Evolutionary conservation across 2,888 invertebrate species (phyloP).

Genomic region (Lysandra bellargus): DNA sequence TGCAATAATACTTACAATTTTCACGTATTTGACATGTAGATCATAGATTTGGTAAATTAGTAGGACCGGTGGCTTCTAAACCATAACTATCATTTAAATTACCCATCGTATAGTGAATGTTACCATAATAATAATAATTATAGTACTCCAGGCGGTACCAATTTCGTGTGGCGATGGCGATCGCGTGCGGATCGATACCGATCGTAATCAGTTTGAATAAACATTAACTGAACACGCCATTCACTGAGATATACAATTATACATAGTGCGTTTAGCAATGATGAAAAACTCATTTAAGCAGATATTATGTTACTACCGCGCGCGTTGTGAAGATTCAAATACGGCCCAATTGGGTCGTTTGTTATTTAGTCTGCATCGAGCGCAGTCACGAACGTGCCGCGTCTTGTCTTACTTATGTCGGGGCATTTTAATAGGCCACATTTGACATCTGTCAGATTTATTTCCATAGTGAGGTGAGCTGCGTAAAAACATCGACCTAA

Average conservation of each 20-base stretch:
- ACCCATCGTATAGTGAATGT: neutral
- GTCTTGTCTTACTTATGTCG: too few species aligned
- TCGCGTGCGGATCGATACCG: constrained; percentile 5
- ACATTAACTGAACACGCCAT: constrained; percentile 14
- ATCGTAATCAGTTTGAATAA: constrained; percentile 11
- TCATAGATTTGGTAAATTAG: neutral
- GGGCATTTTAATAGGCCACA: too few species aligned
- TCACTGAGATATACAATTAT: neutral
- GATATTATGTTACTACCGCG: too few species aligned
- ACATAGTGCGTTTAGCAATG: too few species aligned
- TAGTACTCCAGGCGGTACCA: neutral
- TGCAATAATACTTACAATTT: neutral
- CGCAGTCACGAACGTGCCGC: too few species aligned
- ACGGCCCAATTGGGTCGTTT: too few species aligned
- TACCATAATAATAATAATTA: neutral
- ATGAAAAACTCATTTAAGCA: too few species aligned
- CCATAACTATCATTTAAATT: neutral
- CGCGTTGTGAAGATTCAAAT: too few species aligned
- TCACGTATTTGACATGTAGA: neutral
- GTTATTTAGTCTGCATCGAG: too few species aligned
- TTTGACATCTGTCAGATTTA: too few species aligned
- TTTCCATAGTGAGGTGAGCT: too few species aligned
- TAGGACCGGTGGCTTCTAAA: neutral
- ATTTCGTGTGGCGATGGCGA: constrained; percentile 5
- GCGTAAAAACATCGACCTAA: too few species aligned